Evolutionary conservation across 2,113 vertebrate species (phyloP), one percentile per base, ranked within the genome.

Genomic region (Rhea americana): DNA sequence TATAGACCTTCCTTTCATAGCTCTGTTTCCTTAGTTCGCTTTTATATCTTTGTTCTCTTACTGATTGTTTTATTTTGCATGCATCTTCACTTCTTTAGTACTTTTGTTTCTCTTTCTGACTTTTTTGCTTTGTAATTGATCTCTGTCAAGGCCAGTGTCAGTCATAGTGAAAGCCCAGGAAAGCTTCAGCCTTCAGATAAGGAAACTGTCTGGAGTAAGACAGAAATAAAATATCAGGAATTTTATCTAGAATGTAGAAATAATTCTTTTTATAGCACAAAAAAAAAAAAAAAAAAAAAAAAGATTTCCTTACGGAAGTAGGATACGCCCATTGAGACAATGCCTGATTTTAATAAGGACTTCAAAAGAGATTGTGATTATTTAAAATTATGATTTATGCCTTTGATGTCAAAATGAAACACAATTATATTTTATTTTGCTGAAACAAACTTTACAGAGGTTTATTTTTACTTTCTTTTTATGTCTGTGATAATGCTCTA

Each of bases 321-420:
- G 82, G 81, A 80, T 87, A 85, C 47, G 37, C 66, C 79, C 58
- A 79, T 18, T 86, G 48, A 67, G 88, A 86, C 45, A 79, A 86
- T 66, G 73, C 15, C 62, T 78, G 66, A 93, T 91, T 93, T 95
- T 94, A 93, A 93, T 86, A 91, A 66, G 22, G 53, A 91, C 91
- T 93, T 96, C 95, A 94, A 94, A 96, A 93, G 53, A 13, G 39
- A 79, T 70, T 89, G 21, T 62, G 77, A 91, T 94, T 93, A 88
- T 93, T 93, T 96, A 41, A 91, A 93, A 93, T 82, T 89, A 76
- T 89, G 25, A 91, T 86, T 93, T 91, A 86, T 90, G 65, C n/a
- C 53, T 95, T 90, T 94, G 90, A 94, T 87, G 90, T 88, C 20
- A 84, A 84, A 94, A 84, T 90, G 48, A 90, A 93, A 78, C n/a